Conservation (phyloP, 2,888 invertebrate species). For the Augiades crinisus region DNA sequence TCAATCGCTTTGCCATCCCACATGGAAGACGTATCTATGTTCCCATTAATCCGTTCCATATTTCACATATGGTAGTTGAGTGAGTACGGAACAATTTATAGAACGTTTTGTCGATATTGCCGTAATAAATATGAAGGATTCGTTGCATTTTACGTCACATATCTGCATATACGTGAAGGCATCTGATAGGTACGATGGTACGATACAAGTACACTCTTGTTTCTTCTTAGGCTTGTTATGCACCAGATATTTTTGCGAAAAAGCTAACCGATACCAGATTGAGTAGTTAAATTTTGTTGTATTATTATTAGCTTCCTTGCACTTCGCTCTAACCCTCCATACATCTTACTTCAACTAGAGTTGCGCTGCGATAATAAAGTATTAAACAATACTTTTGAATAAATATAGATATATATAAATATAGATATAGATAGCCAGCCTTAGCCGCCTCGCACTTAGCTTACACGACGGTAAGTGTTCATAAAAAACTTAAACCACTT, state of each 20-base stretch:
- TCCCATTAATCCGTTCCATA: constrained; percentile 30
- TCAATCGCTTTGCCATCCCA: constrained; percentile 28
- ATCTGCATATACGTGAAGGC: constrained; percentile 27
- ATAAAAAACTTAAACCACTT: constrained; percentile 15
- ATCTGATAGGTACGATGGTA: constrained; percentile 28
- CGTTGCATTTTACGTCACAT: constrained; percentile 24
- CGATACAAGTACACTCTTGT: constrained; percentile 10
- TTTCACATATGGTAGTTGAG: constrained; percentile 31
- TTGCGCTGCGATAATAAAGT: too few relatives aligned
- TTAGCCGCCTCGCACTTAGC: constrained; percentile 17
- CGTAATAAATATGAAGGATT: constrained; percentile 35
- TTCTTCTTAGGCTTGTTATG: background rate
- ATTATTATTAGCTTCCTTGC: too few relatives aligned
- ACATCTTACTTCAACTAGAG: too few relatives aligned
- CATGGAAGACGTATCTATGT: constrained; percentile 4
- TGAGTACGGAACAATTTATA: constrained; percentile 39
- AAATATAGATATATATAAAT: too few relatives aligned
- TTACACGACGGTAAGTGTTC: constrained; percentile 7
- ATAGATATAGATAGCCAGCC: too few relatives aligned
- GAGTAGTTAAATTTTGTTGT: too few relatives aligned
- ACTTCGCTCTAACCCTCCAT: too few relatives aligned
- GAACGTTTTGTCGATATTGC: constrained; percentile 38
- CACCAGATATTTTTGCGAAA: too few relatives aligned
- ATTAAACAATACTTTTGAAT: too few relatives aligned
- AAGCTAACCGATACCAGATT: too few relatives aligned